These are phyloP conservation scores for Ptyas mucosa DNA, from an alignment of 2,113 vertebrate species.

Conservation along the genomic window DNA sequence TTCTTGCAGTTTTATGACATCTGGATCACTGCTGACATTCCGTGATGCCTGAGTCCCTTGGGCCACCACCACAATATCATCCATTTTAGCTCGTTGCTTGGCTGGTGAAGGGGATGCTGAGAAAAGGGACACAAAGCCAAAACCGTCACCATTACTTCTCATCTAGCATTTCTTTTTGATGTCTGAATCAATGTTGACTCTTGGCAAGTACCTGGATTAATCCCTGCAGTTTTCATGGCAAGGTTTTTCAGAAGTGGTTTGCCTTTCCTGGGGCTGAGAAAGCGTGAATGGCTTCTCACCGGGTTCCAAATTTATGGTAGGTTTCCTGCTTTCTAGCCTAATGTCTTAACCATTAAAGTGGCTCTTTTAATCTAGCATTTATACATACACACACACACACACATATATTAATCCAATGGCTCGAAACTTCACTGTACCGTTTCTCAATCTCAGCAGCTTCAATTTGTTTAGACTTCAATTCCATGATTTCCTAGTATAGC, in stretches of 20 bases:
- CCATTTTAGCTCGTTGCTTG: conserved; percentile 96
- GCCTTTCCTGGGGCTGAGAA: neutral
- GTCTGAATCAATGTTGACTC: neutral
- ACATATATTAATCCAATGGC: neutral
- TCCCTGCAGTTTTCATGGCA: neutral
- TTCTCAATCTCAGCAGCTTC: neutral
- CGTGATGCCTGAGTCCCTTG: conserved; percentile 87
- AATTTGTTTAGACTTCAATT: neutral
- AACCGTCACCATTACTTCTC: neutral
- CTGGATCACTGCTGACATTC: conserved; percentile 93
- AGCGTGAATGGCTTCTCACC: neutral
- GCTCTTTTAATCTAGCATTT: no score
- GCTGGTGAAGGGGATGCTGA: conserved; percentile 86
- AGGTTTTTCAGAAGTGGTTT: neutral
- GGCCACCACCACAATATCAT: conserved; percentile 95
- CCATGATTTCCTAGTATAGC: neutral
- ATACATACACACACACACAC: no score
- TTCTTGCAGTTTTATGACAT: conserved; percentile 97
- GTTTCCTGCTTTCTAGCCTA: neutral
- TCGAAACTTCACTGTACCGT: neutral
- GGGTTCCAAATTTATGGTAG: neutral
- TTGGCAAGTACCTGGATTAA: neutral
- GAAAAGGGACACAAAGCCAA: neutral
- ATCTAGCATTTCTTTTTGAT: no score
- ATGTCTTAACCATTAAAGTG: no score